Base-by-base conservation (phyloP, 37 sponge, comb jelly and placozoan genomes). In the Mnemiopsis leidyi region DNA sequence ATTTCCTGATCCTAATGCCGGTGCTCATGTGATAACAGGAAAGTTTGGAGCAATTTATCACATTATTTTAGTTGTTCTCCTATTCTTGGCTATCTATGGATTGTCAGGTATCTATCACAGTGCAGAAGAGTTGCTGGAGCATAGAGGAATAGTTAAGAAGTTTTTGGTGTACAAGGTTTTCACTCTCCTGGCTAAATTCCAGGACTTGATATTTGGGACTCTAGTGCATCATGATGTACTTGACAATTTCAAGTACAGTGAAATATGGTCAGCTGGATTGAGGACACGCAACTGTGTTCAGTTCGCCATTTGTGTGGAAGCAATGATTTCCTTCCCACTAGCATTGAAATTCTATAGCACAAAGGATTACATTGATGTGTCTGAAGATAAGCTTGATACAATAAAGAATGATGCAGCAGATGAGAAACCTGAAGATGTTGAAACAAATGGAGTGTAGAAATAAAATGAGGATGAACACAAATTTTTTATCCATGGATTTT, bases 81-180 rank as follows among this genome's bases (percentile, higher is more conserved):
- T 85, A 16, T 38, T 85, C 26, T 38, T 40, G 13, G 90, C 90
- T 0, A 85, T 85, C 2, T 85, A 85, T 37, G 90, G 90, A 9
- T 61, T 85, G 61, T 85, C 90, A 0, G 90, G 90, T 0, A 85
- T 85, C 48, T 85, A 85, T 61, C 90, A 85, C 61, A 40, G 61
- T n/a, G 24, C 90, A 2, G 90, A 85, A 25, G 90, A 85, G 26
- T 0, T 21, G 3, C 90, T 85, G 26, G 24, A 29, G 21, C 90
- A 85, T 61, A 18, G 48, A n/a, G 90, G 90, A 0, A 85, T 85
- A 29, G 90, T 85, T 26, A 85, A 26, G 61, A 85, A 85, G 26
- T 85, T 85, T 29, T 61, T 85, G 2, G 90, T 85, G 29, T 85
- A 85, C 90, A 85, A 85, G 90, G 23, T 85, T 1, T 85, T 85